Conservation (phyloP, 2,797 vertebrate genomes). For the Bucorvus abyssinicus region DNA sequence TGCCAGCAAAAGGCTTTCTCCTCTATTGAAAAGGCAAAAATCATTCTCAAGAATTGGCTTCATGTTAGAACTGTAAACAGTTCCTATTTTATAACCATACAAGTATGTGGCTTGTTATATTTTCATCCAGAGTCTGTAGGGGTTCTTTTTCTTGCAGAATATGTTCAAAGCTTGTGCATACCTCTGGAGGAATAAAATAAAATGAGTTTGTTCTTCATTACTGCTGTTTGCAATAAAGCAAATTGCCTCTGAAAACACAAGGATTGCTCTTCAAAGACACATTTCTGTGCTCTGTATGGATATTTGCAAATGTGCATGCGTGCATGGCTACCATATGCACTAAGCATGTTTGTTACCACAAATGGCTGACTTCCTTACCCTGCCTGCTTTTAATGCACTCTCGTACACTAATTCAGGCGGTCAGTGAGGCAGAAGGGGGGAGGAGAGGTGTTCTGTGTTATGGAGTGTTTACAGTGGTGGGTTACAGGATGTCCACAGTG, state of each 20-base stretch:
- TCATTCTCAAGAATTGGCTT: conserved; percentile 19
- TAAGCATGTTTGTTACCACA: conserved; percentile 18
- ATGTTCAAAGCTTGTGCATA: conserved; percentile 34
- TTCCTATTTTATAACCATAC: conserved; percentile 64
- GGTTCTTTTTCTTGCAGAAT: conserved; percentile 37
- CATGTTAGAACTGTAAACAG: conserved; percentile 56
- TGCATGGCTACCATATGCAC: conserved; percentile 29
- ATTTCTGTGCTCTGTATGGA: not conserved
- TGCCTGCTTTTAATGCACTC: not conserved
- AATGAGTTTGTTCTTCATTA: conserved; percentile 38
- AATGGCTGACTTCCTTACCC: not conserved
- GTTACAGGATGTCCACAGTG: not conserved
- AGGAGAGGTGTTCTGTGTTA: not conserved
- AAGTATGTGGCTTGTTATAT: conserved; percentile 59
- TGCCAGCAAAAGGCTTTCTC: conserved; percentile 17
- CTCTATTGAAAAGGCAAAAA: conserved; percentile 44
- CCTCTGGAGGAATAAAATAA: conserved; percentile 45
- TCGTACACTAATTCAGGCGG: not conserved
- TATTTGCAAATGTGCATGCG: not conserved
- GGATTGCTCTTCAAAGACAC: conserved; percentile 14
- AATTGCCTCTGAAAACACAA: conserved; percentile 45
- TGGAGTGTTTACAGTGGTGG: not conserved
- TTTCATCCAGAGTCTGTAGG: conserved; percentile 55
- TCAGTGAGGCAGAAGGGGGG: not conserved
- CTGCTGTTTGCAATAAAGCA: conserved; percentile 23